Evolutionary conservation across 2,797 vertebrate genomes (phyloP).

Genomic region (Hoplostethus atlanticus): DNA sequence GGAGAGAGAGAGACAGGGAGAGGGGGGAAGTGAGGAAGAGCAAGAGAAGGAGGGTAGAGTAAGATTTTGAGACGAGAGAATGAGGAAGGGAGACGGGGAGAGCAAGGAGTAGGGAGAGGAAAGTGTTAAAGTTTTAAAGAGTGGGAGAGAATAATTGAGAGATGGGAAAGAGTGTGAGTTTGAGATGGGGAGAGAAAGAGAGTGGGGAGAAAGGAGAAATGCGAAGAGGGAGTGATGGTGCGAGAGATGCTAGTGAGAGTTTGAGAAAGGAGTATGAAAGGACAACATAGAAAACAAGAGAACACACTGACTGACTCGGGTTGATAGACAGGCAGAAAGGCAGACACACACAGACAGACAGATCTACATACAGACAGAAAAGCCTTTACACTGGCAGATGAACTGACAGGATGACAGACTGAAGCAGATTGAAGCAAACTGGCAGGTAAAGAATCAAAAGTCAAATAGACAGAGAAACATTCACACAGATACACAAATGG

Average conservation of each 20-base stretch:
- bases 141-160: constrained; percentile 15
- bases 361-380: constrained; percentile 44
- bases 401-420: constrained; percentile 51
- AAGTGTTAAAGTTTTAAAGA: not conserved
- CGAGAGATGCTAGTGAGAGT: constrained; percentile 24
- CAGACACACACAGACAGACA: constrained; percentile 16
- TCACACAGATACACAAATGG: constrained; percentile 44
- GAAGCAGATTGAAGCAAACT: constrained; percentile 45
- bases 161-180: constrained; percentile 11
- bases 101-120: constrained; percentile 3
- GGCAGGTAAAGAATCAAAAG: constrained; percentile 53
- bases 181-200: constrained; percentile 21
- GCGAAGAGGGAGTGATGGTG: not conserved
- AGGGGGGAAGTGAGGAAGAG: not conserved
- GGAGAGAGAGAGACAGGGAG: constrained; percentile 22
- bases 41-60: not conserved
- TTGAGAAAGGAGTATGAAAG: constrained; percentile 8
- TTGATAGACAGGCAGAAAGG: constrained; percentile 42
- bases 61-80: constrained; percentile 1
- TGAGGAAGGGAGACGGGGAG: not conserved
- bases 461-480: constrained; percentile 19
- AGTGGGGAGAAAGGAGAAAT: constrained; percentile 4
- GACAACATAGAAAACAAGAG: constrained; percentile 20
- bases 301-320: constrained; percentile 9
- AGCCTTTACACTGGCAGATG: constrained; percentile 52